Evolutionary conservation across 1,140 invertebrate species (phyloP), one percentile per base, ranked within the genome.

Genomic region (Drosophila ercepeae): DNA sequence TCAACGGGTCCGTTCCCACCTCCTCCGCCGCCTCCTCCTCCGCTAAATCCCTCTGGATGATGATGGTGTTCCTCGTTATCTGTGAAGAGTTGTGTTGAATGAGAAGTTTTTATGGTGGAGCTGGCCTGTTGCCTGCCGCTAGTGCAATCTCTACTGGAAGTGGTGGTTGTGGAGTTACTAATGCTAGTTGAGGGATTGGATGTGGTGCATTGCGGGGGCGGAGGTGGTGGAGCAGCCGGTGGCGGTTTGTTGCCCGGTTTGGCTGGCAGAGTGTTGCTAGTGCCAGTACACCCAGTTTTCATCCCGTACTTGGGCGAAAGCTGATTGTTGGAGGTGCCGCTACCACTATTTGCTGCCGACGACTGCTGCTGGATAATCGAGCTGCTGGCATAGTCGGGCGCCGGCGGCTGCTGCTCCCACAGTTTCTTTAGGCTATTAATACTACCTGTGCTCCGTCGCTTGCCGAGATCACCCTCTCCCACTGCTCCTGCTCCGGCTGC

Each of bases 391-490:
- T 77, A 91, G 90, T 59, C 92, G 42, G 74, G 42, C 27, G 89
- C 81, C 95, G 94, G 84, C 94, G 95, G 67, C 39, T 79, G 78
- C 61, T 90, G 95, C 94, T 92, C 97, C 97, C 97, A 98, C 19
- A 98, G 92, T 91, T 97, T 97, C 89, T 98, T 98, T 69, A 98
- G 93, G 90, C 96, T 98, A 90, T 95, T 97, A 86, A 98, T 98
- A 92, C 97, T 97, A 49, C 97, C 97, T 27, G 97, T 97, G 90
- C 97, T 98, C 48, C 96, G 95, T n/a, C 97, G 92, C 90, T 98
- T 98, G 79, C 97, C 96, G 57, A 72, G 46, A 29, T 78, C 79
- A 97, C 78, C 97, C 95, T 58, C 60, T 32, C 50, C 59, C 25
- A 49, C 29, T 45, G 51, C 92, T 93, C 58, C 79, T 18, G 54